Conservation (phyloP, 64 coral and sea anemone genomes). For the Montipora sp. region DNA sequence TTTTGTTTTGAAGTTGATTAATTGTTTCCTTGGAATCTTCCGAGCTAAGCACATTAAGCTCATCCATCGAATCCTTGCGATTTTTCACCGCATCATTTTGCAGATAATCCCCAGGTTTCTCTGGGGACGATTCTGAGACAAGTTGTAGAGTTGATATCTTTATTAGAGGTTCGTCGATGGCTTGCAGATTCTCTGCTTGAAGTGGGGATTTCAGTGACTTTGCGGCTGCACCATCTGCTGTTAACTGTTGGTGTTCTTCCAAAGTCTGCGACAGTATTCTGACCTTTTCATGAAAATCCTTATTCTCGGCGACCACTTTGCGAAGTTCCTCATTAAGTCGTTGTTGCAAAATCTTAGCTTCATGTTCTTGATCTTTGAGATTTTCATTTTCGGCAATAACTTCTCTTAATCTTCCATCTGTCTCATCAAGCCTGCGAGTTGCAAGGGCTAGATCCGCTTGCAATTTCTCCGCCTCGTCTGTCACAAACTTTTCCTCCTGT, state of each 20-base stretch:
- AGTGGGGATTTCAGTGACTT: background rate
- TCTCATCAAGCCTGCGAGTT: constrained; percentile 48
- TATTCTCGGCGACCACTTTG: constrained; percentile 26
- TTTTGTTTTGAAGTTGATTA: background rate
- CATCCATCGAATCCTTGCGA: background rate
- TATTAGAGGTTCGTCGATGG: constrained; percentile 4
- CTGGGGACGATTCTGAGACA: background rate
- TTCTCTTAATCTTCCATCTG: constrained; percentile 31
- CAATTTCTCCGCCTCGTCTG: background rate
- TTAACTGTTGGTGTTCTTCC: background rate
- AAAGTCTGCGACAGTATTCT: background rate
- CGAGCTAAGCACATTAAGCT: background rate
- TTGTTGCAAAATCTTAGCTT: constrained; percentile 18
- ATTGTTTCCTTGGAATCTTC: background rate
- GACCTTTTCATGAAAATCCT: constrained; percentile 33
- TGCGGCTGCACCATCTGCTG: background rate
- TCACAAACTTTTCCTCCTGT: constrained; percentile 14
- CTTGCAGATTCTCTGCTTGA: background rate
- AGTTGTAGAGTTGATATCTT: background rate
- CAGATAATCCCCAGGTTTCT: background rate
- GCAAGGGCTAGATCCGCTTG: background rate
- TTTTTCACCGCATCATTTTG: background rate
- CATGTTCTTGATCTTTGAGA: constrained; percentile 56
- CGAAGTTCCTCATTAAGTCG: constrained; percentile 2
- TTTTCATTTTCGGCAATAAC: constrained; percentile 57